Percentiles rank a stretch among this genome's conserved stretches.
Evolutionary conservation across 2,888 invertebrate genomes (phyloP).

Genomic region (Rotaria macrura): DNA sequence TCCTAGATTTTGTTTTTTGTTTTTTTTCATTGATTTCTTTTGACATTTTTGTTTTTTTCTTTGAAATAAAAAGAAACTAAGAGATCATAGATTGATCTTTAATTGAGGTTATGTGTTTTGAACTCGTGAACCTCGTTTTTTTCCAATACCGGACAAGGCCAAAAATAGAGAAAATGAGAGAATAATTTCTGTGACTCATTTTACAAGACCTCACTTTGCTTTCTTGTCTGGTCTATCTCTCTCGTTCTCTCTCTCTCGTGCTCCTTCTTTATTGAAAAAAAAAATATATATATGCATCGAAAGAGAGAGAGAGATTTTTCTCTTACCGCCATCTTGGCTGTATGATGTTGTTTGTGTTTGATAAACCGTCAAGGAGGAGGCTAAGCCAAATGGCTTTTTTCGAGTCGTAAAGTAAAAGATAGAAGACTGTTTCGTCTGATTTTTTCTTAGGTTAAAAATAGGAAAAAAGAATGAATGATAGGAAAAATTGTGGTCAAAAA

Average conservation of each 20-base stretch:
- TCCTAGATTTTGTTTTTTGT: not conserved
- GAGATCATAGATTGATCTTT: not conserved
- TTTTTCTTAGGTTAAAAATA: not conserved
- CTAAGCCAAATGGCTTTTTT: not conserved
- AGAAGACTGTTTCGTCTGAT: not conserved
- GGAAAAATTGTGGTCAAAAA: not conserved
- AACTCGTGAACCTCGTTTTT: not conserved
- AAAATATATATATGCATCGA: not conserved
- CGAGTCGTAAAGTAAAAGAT: not conserved
- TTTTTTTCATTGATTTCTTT: no score
- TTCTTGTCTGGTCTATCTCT: constrained; percentile 1
- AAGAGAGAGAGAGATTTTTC: not conserved
- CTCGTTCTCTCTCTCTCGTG: not conserved
- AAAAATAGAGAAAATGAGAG: not conserved
- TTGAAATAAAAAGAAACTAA: not conserved
- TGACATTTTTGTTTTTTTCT: not conserved
- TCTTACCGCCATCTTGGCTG: not conserved
- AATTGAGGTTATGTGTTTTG: constrained; percentile 3
- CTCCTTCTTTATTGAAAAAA: constrained; percentile 7
- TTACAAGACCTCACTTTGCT: constrained; percentile 8
- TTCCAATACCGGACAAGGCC: not conserved
- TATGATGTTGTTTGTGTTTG: constrained; percentile 3
- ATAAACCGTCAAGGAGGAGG: not conserved
- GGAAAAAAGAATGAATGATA: not conserved
- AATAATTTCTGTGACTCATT: constrained; percentile 2